Base-by-base conservation (phyloP, 1,140 invertebrate genomes). In the Sycophila sp. region DNA sequence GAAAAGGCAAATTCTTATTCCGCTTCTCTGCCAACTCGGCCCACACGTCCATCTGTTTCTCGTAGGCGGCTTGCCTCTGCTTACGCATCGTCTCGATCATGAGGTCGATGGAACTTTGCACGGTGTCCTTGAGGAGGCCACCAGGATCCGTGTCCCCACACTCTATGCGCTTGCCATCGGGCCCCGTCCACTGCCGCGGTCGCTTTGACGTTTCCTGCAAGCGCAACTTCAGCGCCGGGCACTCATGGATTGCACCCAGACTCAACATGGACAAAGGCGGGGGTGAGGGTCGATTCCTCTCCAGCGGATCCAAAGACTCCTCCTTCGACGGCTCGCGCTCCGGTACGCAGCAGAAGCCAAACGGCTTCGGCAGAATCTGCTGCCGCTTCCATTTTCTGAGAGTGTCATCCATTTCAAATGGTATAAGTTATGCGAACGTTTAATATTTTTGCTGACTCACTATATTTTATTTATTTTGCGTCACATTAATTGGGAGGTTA, bases 31-130 rank as follows among this genome's bases (percentile, higher is more conserved):
- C 59, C 69, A 7, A 64, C 47, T 0, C 4, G 6, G 62, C 69
- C 62, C 62, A 65, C 30, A 13, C 22, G n/a, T 49, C 34, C 55
- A 66, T 47, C 1, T n/a, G 17, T 15, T 22, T 4, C 30, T 71
- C 69, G 30, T 71, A 65, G n/a, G 65, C 32, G 4, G 13, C 2
- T 30, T 71, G 69, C 17, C 53, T 30, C 4, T 17, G 10, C 2
- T 0, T 22, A 4, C 62, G 19, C 32, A 7, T 13, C 2, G 10
- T 5, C 0, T 22, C 32, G 1, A 7, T 28, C 30, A 55, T 47
- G 5, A 38, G 15, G 6, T 60, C 42, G 10, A 49, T 2, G 2
- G 11, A 8, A 15, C 63, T 65, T 3, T 53, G 32, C 19, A 30
- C 51, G 30, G 19, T 8, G 19, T 51, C 17, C 6, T 40, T 32